A percentile compares a stretch with the other conserved stretches of the same genome.
These are phyloP conservation scores for Hypotaenidia philippensis DNA, from an alignment of 2,797 vertebrate genomes.

Conservation along the genomic window DNA sequence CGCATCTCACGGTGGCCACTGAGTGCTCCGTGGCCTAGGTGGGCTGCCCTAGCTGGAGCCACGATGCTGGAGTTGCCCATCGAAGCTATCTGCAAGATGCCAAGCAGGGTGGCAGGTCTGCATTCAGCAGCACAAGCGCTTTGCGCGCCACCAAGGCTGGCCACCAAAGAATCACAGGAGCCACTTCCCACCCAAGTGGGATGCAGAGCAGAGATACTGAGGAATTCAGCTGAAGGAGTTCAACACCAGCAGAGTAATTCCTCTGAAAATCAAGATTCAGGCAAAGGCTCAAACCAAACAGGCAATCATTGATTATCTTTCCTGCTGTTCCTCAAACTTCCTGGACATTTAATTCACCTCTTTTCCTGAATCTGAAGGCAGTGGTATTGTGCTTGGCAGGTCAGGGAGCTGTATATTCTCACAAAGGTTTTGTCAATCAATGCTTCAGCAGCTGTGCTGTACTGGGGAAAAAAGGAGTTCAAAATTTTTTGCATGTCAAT, in stretches of 20 bases:
- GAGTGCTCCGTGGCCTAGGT: fast-evolving
- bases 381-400: background rate
- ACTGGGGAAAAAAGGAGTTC: background rate
- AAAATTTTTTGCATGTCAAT: background rate
- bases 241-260: background rate
- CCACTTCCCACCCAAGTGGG: slow-evolving; percentile 17
- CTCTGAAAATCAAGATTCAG: background rate
- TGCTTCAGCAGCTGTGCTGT: background rate
- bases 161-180: background rate
- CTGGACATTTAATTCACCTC: background rate
- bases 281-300: background rate
- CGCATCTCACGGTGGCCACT: fast-evolving
- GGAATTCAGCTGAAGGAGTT: slow-evolving; percentile 5
- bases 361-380: background rate
- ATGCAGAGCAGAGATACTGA: background rate
- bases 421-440: background rate
- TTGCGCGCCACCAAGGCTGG: background rate
- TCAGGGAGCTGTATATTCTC: background rate
- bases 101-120: background rate
- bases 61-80: fast-evolving
- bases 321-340: slow-evolving; percentile 5
- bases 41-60: background rate
- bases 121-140: background rate
- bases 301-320: background rate
- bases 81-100: background rate